phyloP scores from a whole-genome alignment of 2,113 vertebrate genomes.

The Amblyopsis rosae region DNA sequence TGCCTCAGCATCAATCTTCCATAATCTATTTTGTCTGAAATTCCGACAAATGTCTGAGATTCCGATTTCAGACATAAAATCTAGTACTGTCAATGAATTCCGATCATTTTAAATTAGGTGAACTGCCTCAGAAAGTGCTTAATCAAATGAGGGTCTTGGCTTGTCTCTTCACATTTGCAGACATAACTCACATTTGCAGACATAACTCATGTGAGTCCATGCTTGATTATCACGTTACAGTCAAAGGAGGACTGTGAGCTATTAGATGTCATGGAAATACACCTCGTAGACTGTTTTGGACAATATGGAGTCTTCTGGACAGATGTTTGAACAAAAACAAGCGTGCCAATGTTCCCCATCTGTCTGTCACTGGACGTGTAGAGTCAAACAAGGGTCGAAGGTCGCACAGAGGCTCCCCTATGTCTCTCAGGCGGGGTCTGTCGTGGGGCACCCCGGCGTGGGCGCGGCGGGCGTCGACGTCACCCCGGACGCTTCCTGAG shows the following conservation, averaged over 20 bases:
- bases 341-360: too few species aligned
- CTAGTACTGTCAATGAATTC: not conserved
- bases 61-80: not conserved
- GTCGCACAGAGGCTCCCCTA: not conserved
- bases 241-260: too few species aligned
- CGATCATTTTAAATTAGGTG: not conserved
- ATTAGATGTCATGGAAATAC: too few species aligned
- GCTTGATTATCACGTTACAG: not conserved
- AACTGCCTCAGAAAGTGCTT: not conserved
- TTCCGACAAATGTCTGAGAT: not conserved
- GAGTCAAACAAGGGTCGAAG: too few species aligned
- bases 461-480: slow-evolving; percentile 7
- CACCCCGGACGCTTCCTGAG: not conserved
- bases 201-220: not conserved
- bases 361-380: too few species aligned
- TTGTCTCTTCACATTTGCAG: slow-evolving; percentile 29
- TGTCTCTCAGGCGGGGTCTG: slow-evolving; percentile 24
- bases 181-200: not conserved
- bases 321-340: not conserved
- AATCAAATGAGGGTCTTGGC: not conserved
- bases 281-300: too few species aligned
- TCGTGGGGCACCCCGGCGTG: slow-evolving; percentile 44
- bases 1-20: too few species aligned
- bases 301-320: not conserved
- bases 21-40: too few species aligned